Percentiles rank a stretch among this genome's conserved stretches.
Conservation (phyloP, 2,888 invertebrate species). For the Portevinia maculata region DNA sequence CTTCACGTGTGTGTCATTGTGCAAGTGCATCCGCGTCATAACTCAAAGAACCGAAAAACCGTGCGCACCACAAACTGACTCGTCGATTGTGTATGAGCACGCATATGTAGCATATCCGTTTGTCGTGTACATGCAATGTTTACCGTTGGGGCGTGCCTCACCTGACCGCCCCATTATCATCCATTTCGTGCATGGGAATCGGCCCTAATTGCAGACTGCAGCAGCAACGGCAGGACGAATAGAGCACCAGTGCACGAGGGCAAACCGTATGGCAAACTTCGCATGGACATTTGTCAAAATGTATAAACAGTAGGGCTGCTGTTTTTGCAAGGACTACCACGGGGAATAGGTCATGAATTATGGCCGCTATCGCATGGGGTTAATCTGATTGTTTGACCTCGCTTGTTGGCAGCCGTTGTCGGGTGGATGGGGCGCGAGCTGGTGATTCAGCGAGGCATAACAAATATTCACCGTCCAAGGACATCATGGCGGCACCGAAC, state of each 20-base stretch:
- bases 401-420: not conserved
- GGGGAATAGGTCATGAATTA: constrained; percentile 65
- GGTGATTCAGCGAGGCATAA: constrained; percentile 36
- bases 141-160: constrained; percentile 69
- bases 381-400: constrained; percentile 64
- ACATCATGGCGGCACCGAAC: constrained; percentile 40
- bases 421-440: constrained; percentile 6
- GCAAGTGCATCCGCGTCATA: constrained; percentile 58
- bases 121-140: constrained; percentile 74
- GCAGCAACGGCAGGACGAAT: constrained; percentile 2
- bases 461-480: constrained; percentile 16
- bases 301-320: constrained; percentile 33
- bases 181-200: constrained; percentile 62
- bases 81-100: constrained; percentile 73
- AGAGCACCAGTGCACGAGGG: constrained; percentile 6
- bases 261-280: constrained; percentile 51
- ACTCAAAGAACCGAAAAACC: constrained; percentile 33
- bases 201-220: constrained; percentile 68
- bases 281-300: constrained; percentile 74
- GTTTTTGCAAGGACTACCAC: constrained; percentile 18
- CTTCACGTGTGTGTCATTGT: constrained; percentile 32
- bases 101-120: constrained; percentile 74
- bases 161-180: constrained; percentile 47
- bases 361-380: constrained; percentile 57
- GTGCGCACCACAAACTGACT: constrained; percentile 29